Evolutionary conservation across 2,797 vertebrate species (phyloP).

Genomic region (Setipinna tenuifilis): DNA sequence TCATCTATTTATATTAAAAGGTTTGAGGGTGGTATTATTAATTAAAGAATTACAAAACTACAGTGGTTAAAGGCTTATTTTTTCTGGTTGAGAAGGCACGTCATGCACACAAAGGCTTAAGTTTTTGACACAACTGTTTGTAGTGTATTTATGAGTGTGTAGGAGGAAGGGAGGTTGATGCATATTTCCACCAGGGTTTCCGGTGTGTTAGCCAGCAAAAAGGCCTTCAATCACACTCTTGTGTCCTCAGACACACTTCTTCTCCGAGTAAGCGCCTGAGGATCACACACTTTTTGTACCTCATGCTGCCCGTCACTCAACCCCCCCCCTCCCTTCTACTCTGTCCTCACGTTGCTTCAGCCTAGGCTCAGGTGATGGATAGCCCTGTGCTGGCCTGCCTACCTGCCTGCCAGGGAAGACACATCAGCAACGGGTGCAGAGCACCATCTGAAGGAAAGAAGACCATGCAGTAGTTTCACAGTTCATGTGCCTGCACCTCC

Average conservation of each 20-base stretch:
- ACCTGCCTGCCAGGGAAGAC: neutral
- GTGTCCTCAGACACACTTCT: neutral
- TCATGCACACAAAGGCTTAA: neutral
- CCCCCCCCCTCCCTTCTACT: neutral
- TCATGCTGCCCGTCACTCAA: neutral
- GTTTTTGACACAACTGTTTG: neutral
- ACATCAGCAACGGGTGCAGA: neutral
- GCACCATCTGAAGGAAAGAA: neutral
- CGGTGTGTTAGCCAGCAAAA: neutral
- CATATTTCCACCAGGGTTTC: neutral
- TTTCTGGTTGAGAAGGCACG: neutral
- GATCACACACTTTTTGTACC: neutral
- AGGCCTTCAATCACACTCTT: neutral
- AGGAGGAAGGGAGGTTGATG: neutral
- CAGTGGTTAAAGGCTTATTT: neutral
- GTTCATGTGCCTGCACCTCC: neutral
- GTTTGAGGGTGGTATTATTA: neutral
- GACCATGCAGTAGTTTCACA: neutral
- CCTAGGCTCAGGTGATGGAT: neutral
- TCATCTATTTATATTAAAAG: neutral
- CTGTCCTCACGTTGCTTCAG: neutral
- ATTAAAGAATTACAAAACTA: neutral
- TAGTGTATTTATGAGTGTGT: neutral
- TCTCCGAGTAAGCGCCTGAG: neutral
- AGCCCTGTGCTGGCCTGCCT: neutral